Percentiles rank a stretch among this genome's conserved stretches.
phyloP scores from a whole-genome alignment of 1,140 invertebrate species.

The Dermatophagoides farinae region DNA sequence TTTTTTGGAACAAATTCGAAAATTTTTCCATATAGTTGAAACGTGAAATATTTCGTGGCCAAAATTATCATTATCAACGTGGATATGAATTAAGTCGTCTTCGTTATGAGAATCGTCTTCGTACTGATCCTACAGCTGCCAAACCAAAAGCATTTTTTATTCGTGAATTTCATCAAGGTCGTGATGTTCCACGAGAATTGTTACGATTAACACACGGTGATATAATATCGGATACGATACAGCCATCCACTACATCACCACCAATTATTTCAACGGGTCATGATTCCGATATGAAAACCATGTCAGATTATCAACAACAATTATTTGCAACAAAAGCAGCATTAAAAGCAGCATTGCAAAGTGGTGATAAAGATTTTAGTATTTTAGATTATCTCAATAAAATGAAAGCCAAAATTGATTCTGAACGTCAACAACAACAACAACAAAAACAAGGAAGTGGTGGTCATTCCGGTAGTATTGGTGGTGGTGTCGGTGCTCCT shows the following conservation, averaged over 20 bases:
- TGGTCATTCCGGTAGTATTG: too few relatives aligned
- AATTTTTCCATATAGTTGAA: neutral
- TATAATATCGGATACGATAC: neutral
- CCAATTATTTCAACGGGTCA: neutral
- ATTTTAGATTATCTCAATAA: slow-evolving; percentile 1
- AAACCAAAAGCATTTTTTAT: slow-evolving; percentile 1
- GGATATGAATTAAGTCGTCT: slow-evolving; percentile 8
- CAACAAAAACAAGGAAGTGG: neutral
- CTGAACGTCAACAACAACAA: neutral
- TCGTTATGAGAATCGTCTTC: neutral
- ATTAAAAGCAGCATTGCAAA: neutral
- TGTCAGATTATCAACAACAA: slow-evolving; percentile 6
- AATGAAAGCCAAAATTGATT: too few relatives aligned
- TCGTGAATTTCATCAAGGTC: neutral
- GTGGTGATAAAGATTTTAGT: slow-evolving; percentile 3
- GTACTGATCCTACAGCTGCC: neutral
- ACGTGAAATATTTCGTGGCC: slow-evolving; percentile 3
- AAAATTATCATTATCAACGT: slow-evolving; percentile 9
- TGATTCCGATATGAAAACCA: neutral
- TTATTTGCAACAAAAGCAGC: slow-evolving; percentile 1
- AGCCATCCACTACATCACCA: neutral
- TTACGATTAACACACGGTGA: neutral
- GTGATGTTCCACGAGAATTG: neutral
- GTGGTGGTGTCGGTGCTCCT: neutral
- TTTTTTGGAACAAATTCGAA: neutral